Conservation (phyloP, 2,113 vertebrate genomes). For the Nycticryphes semicollaris region DNA sequence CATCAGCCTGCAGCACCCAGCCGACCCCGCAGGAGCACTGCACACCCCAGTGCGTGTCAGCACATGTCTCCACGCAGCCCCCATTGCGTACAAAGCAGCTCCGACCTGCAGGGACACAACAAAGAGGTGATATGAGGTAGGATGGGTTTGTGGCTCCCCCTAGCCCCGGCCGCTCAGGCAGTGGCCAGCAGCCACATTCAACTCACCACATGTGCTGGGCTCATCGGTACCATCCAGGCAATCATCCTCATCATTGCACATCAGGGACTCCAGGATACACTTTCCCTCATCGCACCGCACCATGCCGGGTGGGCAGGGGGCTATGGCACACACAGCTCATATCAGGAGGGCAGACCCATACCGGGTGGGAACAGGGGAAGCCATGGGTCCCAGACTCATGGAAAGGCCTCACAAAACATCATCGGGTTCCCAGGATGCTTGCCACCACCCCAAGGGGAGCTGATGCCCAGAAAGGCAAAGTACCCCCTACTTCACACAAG, state of each 20-base stretch:
- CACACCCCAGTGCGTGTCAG: conserved; percentile 78
- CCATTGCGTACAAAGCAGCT: conserved; percentile 81
- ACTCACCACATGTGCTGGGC: conserved; percentile 64
- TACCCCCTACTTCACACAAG: not conserved
- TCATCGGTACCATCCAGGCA: conserved; percentile 74
- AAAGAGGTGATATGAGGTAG: not conserved
- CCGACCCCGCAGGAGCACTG: conserved; percentile 80
- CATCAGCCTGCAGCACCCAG: conserved; percentile 74
- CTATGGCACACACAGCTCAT: conserved; percentile 2
- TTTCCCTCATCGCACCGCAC: conserved; percentile 65
- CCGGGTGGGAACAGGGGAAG: not conserved
- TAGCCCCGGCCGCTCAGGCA: accelerated
- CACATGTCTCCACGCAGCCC: conserved; percentile 81
- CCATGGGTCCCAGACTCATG: not conserved
- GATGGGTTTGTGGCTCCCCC: not conserved
- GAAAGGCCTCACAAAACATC: not conserved
- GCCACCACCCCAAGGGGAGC: not conserved
- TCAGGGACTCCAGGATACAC: conserved; percentile 68
- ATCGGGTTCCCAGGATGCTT: not conserved
- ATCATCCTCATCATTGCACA: conserved; percentile 68
- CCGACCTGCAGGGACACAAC: conserved; percentile 65
- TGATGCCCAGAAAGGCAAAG: not conserved
- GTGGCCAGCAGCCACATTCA: accelerated
- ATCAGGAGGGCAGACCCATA: not conserved
- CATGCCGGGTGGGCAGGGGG: conserved; percentile 56